phyloP scores from a whole-genome alignment of 1,140 invertebrate species.

The Paracyclopina nana region DNA sequence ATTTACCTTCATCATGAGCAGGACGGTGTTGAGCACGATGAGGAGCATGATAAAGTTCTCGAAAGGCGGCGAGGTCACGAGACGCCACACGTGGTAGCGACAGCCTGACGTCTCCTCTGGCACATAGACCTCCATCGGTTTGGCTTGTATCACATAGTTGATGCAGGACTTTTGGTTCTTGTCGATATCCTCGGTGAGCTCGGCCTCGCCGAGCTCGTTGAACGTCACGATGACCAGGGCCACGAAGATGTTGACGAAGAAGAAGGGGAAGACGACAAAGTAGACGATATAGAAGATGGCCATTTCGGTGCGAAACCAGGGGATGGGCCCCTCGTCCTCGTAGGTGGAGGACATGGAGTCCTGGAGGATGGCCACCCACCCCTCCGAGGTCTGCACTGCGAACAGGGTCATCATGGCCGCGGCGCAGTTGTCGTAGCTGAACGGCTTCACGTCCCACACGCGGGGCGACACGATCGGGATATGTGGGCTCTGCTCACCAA shows the following conservation, averaged over 20 bases:
- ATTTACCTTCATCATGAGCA: conserved; percentile 36
- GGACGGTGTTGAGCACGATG: conserved; percentile 38
- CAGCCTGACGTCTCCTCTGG: conserved; percentile 25
- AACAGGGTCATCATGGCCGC: conserved; percentile 40
- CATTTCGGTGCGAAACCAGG: conserved; percentile 36
- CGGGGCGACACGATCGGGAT: conserved; percentile 31
- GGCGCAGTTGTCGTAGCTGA: conserved; percentile 40
- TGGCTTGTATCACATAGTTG: conserved; percentile 41
- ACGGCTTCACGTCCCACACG: conserved; percentile 32
- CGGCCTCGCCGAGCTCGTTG: conserved; percentile 41
- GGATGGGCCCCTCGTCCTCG: conserved; percentile 33
- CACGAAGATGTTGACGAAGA: conserved; percentile 44
- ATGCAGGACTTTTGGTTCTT: conserved; percentile 48
- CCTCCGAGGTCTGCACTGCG: conserved; percentile 40
- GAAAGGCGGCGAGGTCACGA: conserved; percentile 39
- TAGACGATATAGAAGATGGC: conserved; percentile 39
- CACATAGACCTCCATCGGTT: conserved; percentile 37
- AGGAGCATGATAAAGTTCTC: conserved; percentile 43
- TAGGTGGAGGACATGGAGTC: conserved; percentile 41
- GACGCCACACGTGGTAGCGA: conserved; percentile 32
- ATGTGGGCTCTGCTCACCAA: conserved; percentile 24
- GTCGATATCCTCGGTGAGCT: conserved; percentile 38
- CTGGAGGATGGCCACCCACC: conserved; percentile 35
- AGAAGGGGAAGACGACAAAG: conserved; percentile 45
- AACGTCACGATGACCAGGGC: conserved; percentile 44